phyloP scores from a whole-genome alignment of 2,797 vertebrate genomes.

The Neosilurus mollespiculum region DNA sequence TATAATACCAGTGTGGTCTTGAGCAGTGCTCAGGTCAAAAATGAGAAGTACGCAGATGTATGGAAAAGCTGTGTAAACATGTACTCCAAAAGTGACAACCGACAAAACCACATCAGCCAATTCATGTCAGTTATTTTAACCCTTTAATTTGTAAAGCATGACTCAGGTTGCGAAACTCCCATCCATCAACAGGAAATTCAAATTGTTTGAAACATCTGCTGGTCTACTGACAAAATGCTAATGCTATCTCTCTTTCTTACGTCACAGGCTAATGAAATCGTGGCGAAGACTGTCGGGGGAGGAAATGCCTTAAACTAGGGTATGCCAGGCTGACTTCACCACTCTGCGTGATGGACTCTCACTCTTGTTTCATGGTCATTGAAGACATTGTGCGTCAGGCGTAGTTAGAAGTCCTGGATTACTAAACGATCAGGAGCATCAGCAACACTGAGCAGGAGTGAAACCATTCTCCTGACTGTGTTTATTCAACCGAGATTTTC shows the following conservation, averaged over 20 bases:
- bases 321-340: neutral
- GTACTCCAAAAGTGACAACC: constrained; percentile 3
- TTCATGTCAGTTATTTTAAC: neutral
- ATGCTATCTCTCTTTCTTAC: constrained; percentile 38
- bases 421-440: constrained; percentile 30
- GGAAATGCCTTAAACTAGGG: constrained; percentile 31
- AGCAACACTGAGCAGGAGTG: constrained; percentile 12
- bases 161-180: neutral
- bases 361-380: constrained; percentile 35
- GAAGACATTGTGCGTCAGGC: constrained; percentile 21
- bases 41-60: neutral
- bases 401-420: constrained; percentile 23
- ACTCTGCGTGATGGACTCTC: constrained; percentile 10
- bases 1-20: neutral
- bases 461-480: constrained; percentile 19
- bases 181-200: neutral
- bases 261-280: constrained; percentile 46
- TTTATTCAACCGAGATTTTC: constrained; percentile 27
- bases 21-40: neutral
- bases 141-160: neutral
- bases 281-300: constrained; percentile 43
- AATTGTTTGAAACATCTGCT: constrained; percentile 31
- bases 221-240: constrained; percentile 61
- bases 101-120: neutral
- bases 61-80: neutral